Percentiles rank a stretch among this genome's conserved stretches.
Evolutionary conservation across 2,888 invertebrate species (phyloP).

Genomic region (Byasa hedistus): DNA sequence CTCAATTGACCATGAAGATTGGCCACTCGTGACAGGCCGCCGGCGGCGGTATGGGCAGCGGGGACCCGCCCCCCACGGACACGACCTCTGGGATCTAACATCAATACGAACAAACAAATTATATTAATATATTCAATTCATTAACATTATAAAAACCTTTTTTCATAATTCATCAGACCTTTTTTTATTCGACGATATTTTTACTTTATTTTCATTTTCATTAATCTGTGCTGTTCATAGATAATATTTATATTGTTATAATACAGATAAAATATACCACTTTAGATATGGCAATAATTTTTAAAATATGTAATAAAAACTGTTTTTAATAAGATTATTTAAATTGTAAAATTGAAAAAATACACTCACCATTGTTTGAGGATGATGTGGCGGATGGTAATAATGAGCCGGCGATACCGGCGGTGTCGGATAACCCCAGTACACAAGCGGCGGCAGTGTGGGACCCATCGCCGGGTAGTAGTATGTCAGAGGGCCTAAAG

Average conservation of each 20-base stretch:
- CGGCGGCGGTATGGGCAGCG: constrained; percentile 68
- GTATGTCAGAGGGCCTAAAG: constrained; percentile 75
- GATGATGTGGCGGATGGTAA: constrained; percentile 83
- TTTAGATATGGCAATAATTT: too few relatives aligned
- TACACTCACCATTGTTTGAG: constrained; percentile 68
- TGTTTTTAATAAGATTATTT: background rate
- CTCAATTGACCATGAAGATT: constrained; percentile 70
- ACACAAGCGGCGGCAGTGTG: constrained; percentile 85
- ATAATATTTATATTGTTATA: too few relatives aligned
- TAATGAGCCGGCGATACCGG: constrained; percentile 95
- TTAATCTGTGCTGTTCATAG: too few relatives aligned
- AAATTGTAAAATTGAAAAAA: background rate
- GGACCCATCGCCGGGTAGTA: constrained; percentile 79
- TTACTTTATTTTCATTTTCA: too few relatives aligned
- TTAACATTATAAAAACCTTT: background rate
- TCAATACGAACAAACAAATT: constrained; percentile 21
- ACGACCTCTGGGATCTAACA: constrained; percentile 71
- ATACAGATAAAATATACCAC: too few relatives aligned
- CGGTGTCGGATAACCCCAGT: constrained; percentile 97
- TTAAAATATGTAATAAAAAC: too few relatives aligned
- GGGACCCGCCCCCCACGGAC: constrained; percentile 70
- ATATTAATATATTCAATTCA: background rate
- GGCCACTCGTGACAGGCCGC: constrained; percentile 75
- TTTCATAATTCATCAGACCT: too few relatives aligned
- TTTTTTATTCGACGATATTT: too few relatives aligned